A percentile compares a stretch with the other conserved stretches of the same genome.
phyloP scores from a whole-genome alignment of 2,888 invertebrate species.

The Lymantria dispar region DNA sequence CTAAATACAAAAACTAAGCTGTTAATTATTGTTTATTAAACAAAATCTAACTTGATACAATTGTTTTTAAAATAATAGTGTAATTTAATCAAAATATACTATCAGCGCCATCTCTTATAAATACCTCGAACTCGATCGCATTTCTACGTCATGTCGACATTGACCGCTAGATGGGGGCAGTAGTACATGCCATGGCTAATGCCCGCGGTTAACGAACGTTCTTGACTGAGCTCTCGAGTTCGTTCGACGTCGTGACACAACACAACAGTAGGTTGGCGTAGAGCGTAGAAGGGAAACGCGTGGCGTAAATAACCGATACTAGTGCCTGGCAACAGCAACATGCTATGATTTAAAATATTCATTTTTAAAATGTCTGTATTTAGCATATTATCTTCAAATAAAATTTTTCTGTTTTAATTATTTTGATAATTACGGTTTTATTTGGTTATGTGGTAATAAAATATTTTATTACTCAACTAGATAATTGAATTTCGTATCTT shows the following conservation, averaged over 20 bases:
- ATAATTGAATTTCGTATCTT: not conserved
- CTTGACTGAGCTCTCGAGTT: conserved; percentile 77
- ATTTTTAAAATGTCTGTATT: not conserved
- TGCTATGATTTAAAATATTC: conserved; percentile 8
- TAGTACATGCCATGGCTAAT: conserved; percentile 60
- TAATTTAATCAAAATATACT: conserved; percentile 15
- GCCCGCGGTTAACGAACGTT: conserved; percentile 80
- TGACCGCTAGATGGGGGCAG: conserved; percentile 79
- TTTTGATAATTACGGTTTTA: not conserved
- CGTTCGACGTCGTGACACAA: conserved; percentile 63
- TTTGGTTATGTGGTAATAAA: not conserved
- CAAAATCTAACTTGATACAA: no score
- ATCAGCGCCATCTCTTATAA: conserved; percentile 63
- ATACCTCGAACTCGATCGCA: conserved; percentile 43
- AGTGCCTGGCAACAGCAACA: conserved; percentile 19
- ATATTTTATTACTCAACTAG: not conserved
- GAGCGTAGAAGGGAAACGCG: conserved; percentile 40
- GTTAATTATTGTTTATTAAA: no score
- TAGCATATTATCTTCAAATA: not conserved
- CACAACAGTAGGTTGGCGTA: conserved; percentile 29
- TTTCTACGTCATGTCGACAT: conserved; percentile 70
- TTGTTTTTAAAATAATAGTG: no score
- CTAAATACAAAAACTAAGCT: no score
- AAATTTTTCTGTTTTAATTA: not conserved
- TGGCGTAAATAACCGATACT: conserved; percentile 25